These are phyloP conservation scores for Intellagama lesueurii DNA, from an alignment of 2,797 vertebrate genomes.

Conservation along the genomic window DNA sequence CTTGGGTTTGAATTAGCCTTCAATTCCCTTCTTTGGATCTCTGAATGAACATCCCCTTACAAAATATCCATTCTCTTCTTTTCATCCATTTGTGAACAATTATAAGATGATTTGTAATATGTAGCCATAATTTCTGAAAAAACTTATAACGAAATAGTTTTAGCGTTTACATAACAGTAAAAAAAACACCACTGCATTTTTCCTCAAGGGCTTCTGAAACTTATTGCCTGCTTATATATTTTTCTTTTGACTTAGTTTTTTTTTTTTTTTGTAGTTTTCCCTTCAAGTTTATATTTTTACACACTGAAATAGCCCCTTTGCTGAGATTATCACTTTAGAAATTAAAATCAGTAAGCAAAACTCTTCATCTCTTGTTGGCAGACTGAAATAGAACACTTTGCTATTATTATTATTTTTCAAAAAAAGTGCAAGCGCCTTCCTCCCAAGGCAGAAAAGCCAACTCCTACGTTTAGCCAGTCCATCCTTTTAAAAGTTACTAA, in stretches of 20 bases:
- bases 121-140: not conserved
- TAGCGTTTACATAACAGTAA: too few species aligned
- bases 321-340: not conserved
- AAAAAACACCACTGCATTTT: not conserved
- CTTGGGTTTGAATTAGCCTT: too few species aligned
- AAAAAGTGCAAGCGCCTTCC: not conserved
- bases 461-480: not conserved
- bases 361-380: not conserved
- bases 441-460: not conserved
- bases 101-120: not conserved
- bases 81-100: not conserved
- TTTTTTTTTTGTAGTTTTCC: not conserved
- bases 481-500: not conserved
- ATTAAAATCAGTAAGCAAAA: not conserved
- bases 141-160: not conserved
- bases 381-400: not conserved
- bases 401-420: too few species aligned
- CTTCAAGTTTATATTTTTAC: not conserved
- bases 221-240: not conserved
- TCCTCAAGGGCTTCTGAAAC: conserved; percentile 73
- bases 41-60: not conserved
- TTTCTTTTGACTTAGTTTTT: not conserved
- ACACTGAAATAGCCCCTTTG: not conserved
- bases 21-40: not conserved
- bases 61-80: not conserved